Evolutionary conservation across 1,140 invertebrate species (phyloP), one percentile per base, ranked within the genome.

Genomic region (Doryteuthis pealeii): DNA sequence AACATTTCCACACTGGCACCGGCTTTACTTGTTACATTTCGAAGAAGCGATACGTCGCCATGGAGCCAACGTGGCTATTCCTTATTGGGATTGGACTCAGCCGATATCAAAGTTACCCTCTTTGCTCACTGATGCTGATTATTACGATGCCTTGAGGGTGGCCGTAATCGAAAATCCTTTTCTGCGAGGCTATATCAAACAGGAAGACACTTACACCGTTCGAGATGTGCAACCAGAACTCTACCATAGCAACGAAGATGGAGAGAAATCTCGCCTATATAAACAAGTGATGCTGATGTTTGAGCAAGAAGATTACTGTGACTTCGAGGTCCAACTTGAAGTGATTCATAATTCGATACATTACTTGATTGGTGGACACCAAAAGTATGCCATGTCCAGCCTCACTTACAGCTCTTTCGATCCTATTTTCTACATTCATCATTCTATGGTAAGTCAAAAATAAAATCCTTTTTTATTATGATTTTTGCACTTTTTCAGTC

Each of bases 21-120:
- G 76, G 43, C 73, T 77, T 35, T 58, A 71, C 12, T 40, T 65
- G 26, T 58, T 77, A 8, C 76, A 78, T 43, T 68, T 70, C 12
- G 78, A 79, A 65, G 75, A 77, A 62, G 74, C 76, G 14, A 72
- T 77, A 0, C 30, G 31, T 18, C 69, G 49, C 32, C 77, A 78
- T 35, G 77, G 74, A 15, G 68, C 67, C 28, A 69, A 45, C 35
- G 43, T 76, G 8, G 74, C 77, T 0, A 12, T 78, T 22, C 77
- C 77, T 0, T 78, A 78, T 74, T 78, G 77, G 77, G 77, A 78
- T 66, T 78, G 77, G 77, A 78, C 77, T 1, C 30, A 28, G 32
- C 71, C 74, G n/a, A 71, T 72, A 58, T 72, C 28, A 40, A 40
- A 69, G 8, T 70, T 78, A 28, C 77, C 77, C 1, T 10, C n/a